A percentile compares a stretch with the other conserved stretches of the same genome.
Evolutionary conservation across 2,113 vertebrate genomes (phyloP).

Genomic region (Micromys minutus): DNA sequence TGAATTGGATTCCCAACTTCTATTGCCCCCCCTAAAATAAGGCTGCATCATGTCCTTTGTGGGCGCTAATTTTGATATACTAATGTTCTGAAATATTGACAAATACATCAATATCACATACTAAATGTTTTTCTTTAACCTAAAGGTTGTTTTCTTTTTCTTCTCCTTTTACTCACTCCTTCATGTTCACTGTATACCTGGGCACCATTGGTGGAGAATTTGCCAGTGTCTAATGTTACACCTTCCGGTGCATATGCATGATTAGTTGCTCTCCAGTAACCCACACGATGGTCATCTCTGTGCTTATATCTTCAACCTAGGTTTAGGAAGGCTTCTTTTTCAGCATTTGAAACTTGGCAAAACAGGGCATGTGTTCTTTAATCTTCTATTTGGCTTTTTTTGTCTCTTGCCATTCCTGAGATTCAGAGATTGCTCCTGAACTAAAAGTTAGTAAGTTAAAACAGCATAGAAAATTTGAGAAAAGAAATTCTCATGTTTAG

Average conservation of each 20-base stretch:
- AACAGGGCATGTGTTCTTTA: conserved; percentile 25
- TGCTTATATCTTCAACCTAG: not conserved
- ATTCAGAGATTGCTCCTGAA: not conserved
- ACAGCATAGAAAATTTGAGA: not conserved
- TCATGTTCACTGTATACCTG: not conserved
- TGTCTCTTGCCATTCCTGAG: not conserved
- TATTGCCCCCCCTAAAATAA: no score
- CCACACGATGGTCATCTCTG: not conserved
- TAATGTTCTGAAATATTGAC: not conserved
- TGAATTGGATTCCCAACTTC: not conserved
- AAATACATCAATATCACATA: not conserved
- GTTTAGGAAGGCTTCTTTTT: not conserved
- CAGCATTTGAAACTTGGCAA: conserved; percentile 14
- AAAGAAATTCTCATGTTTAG: conserved; percentile 4
- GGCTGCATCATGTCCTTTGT: not conserved
- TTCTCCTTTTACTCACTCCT: not conserved
- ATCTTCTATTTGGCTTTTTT: not conserved
- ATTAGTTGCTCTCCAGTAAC: not conserved
- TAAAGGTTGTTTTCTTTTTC: not conserved
- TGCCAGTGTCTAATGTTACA: not conserved
- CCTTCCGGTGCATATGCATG: not conserved
- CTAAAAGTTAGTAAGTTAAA: not conserved
- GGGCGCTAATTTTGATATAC: not conserved
- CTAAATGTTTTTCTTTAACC: conserved; percentile 31
- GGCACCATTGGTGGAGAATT: not conserved